Percentiles rank a stretch among this genome's conserved stretches.
Evolutionary conservation across 2,113 vertebrate species (phyloP).

Genomic region (Pluvialis apricaria): DNA sequence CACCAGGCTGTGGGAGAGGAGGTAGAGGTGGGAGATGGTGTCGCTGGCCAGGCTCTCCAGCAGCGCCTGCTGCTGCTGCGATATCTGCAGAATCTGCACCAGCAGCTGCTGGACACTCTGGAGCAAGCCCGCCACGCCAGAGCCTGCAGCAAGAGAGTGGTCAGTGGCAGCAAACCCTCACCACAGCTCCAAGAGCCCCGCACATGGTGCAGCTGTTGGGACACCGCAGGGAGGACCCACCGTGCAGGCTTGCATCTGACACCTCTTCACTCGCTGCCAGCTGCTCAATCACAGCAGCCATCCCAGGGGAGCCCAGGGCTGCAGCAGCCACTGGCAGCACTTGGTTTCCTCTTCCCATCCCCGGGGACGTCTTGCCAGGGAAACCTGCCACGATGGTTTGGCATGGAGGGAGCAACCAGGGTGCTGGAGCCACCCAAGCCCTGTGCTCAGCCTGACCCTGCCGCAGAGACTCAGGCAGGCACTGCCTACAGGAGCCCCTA

Average conservation of each 20-base stretch:
- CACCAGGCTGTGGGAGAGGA: conserved; percentile 25
- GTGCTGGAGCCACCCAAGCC: not conserved
- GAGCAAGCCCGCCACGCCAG: not conserved
- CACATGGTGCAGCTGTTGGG: no score
- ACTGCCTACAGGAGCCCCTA: no score
- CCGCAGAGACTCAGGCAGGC: no score
- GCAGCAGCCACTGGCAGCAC: fast-evolving
- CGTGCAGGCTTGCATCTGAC: not conserved
- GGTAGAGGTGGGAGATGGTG: not conserved
- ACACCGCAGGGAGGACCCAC: not conserved
- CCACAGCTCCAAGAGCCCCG: no score
- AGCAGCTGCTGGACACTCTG: not conserved
- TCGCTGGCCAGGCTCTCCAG: not conserved
- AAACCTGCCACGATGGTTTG: not conserved
- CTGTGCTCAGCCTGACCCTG: not conserved
- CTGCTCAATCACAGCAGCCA: not conserved
- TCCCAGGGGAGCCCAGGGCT: not conserved
- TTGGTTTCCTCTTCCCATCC: not conserved
- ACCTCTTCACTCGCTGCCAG: not conserved
- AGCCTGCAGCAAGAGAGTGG: not conserved
- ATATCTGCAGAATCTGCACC: conserved; percentile 1
- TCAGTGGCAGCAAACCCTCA: not conserved
- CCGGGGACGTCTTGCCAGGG: not conserved
- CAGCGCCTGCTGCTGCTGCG: conserved; percentile 12
- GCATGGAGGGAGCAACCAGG: not conserved